A percentile compares a stretch with the other conserved stretches of the same genome.
These are phyloP conservation scores for Pelagia noctiluca DNA, from an alignment of 30 jellyfish, hydroid and myxozoan genomes.

Conservation along the genomic window DNA sequence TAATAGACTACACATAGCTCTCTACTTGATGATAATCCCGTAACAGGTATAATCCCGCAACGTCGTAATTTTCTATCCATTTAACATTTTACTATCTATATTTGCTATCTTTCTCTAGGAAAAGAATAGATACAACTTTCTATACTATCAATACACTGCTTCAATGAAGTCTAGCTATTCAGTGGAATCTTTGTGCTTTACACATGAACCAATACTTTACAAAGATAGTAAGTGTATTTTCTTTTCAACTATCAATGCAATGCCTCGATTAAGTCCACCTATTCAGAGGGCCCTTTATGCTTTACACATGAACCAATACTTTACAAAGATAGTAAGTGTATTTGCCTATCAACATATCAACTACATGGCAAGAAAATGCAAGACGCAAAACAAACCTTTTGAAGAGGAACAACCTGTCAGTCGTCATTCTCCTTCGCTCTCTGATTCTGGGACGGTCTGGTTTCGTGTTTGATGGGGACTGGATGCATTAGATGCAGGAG, in stretches of 20 bases:
- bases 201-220: too few relatives aligned
- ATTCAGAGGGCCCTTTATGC: background rate
- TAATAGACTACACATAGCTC: too few relatives aligned
- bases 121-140: too few relatives aligned
- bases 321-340: background rate
- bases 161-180: too few relatives aligned
- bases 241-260: background rate
- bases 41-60: too few relatives aligned
- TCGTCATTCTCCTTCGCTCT: conserved; percentile 60
- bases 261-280: background rate
- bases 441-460: conserved; percentile 76
- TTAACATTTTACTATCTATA: too few relatives aligned
- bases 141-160: too few relatives aligned
- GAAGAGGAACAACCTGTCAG: background rate
- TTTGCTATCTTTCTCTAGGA: too few relatives aligned
- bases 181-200: too few relatives aligned
- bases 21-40: too few relatives aligned
- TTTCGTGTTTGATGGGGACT: conserved; percentile 68
- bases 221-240: too few relatives aligned
- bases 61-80: too few relatives aligned
- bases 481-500: conserved; percentile 79
- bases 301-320: background rate
- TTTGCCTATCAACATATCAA: background rate
- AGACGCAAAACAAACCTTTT: background rate
- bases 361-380: background rate